These are phyloP conservation scores for Takifugu ocellatus DNA, from an alignment of 2,797 vertebrate genomes.

Conservation along the genomic window DNA sequence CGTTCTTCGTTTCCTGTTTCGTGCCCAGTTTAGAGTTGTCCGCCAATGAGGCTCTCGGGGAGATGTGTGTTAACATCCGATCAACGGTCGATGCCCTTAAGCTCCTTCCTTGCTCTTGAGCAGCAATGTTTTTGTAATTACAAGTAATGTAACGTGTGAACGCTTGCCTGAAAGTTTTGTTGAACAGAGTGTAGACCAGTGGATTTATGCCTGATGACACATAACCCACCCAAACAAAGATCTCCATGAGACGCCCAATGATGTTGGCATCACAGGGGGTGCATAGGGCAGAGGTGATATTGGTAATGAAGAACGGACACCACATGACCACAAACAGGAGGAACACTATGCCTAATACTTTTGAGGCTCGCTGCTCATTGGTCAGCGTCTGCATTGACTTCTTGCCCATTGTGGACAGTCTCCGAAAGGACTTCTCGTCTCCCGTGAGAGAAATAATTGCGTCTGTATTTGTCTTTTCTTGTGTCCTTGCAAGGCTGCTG, in stretches of 20 bases:
- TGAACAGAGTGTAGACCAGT: constrained; percentile 95
- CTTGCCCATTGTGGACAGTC: constrained; percentile 86
- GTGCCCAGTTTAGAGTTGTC: constrained; percentile 91
- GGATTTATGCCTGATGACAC: constrained; percentile 97
- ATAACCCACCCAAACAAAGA: constrained; percentile 98
- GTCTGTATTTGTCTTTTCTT: constrained; percentile 38
- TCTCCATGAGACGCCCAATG: constrained; percentile 86
- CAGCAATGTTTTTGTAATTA: constrained; percentile 74
- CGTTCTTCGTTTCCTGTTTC: constrained; percentile 87
- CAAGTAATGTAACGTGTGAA: constrained; percentile 93
- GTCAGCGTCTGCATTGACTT: constrained; percentile 93
- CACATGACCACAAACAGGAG: constrained; percentile 96
- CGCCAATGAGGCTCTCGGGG: constrained; percentile 81
- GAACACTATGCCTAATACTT: constrained; percentile 96
- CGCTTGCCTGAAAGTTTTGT: constrained; percentile 93
- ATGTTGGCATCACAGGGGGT: constrained; percentile 77
- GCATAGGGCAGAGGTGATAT: constrained; percentile 89
- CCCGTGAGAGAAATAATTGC: constrained; percentile 33
- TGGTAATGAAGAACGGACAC: constrained; percentile 98
- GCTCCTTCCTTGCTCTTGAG: constrained; percentile 34
- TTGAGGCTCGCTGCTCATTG: constrained; percentile 95
- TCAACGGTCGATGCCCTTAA: constrained; percentile 59
- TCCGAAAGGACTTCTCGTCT: constrained; percentile 73
- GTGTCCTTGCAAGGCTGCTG: constrained; percentile 63
- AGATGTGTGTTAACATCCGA: constrained; percentile 76